These are phyloP conservation scores for Prosopocoilus inquinatus DNA, from an alignment of 2,888 invertebrate genomes.

Conservation along the genomic window DNA sequence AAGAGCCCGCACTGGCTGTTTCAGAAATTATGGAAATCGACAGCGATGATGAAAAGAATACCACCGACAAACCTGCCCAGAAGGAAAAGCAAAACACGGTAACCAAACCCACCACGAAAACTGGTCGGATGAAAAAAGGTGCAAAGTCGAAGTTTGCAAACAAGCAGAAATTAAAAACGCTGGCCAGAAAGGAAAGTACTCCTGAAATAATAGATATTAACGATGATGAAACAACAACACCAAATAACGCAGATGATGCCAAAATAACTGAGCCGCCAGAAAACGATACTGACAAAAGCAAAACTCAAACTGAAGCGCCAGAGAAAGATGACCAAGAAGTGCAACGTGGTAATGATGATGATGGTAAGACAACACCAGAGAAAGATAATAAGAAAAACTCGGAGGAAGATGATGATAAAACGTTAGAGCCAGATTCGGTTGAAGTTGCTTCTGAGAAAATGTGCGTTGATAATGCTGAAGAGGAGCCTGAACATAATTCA, in stretches of 20 bases:
- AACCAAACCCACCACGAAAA: too few species aligned
- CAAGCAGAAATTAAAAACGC: too few species aligned
- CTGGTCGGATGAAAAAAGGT: too few species aligned
- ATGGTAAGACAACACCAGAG: conserved; percentile 9
- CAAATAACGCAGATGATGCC: background rate
- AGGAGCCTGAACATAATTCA: conserved; percentile 3
- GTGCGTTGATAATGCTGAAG: background rate
- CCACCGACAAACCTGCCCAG: conserved; percentile 2
- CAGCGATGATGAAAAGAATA: conserved; percentile 19
- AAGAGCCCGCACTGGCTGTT: conserved; percentile 38
- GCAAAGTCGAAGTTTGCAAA: too few species aligned
- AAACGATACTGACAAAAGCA: conserved; percentile 3
- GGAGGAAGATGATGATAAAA: background rate
- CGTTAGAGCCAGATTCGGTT: background rate
- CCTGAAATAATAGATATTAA: conserved; percentile 7
- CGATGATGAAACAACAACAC: conserved; percentile 12
- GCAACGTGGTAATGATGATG: conserved; percentile 2
- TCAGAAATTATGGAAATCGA: conserved; percentile 25
- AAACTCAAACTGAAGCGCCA: background rate
- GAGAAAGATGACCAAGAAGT: conserved; percentile 7
- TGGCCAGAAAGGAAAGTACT: too few species aligned
- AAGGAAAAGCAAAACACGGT: background rate
- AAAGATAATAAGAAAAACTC: conserved; percentile 1
- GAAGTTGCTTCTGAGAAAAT: conserved; percentile 1
- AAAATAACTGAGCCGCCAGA: background rate